phyloP scores from a whole-genome alignment of 1,140 invertebrate genomes.

The Papilio polyxenes region DNA sequence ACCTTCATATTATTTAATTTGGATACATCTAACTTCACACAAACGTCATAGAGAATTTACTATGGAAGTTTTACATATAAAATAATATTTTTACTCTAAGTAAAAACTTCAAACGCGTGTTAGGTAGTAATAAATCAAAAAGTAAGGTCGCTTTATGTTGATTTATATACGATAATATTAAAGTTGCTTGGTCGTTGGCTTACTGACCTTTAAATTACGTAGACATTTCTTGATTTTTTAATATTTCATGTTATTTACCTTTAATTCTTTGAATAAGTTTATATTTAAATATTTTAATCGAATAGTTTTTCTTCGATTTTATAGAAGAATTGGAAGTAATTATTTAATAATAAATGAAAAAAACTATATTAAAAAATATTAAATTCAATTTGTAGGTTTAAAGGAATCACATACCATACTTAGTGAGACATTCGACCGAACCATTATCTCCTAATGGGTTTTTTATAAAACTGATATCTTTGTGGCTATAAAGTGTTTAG shows the following conservation, averaged over 20 bases:
- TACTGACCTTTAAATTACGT: neutral
- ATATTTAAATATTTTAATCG: neutral
- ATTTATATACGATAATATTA: slow-evolving; percentile 5
- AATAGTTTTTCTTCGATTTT: neutral
- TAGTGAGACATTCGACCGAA: neutral
- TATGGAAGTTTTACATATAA: no score
- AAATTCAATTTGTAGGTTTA: neutral
- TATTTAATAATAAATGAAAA: neutral
- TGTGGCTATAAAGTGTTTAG: neutral
- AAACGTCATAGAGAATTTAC: no score
- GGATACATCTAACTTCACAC: no score
- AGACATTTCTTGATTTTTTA: neutral
- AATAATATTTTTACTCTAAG: neutral
- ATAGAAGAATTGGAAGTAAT: neutral
- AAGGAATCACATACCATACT: neutral
- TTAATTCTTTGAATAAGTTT: neutral
- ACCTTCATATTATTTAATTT: no score
- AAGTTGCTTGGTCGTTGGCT: slow-evolving; percentile 5
- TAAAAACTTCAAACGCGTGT: neutral
- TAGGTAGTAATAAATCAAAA: neutral
- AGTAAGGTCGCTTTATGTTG: neutral
- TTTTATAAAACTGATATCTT: neutral
- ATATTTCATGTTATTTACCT: neutral
- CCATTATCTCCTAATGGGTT: neutral
- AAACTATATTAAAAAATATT: neutral